Percentiles rank a stretch among this genome's conserved stretches.
Conservation (phyloP, 2,888 invertebrate genomes). For the Dasypolia templi region DNA sequence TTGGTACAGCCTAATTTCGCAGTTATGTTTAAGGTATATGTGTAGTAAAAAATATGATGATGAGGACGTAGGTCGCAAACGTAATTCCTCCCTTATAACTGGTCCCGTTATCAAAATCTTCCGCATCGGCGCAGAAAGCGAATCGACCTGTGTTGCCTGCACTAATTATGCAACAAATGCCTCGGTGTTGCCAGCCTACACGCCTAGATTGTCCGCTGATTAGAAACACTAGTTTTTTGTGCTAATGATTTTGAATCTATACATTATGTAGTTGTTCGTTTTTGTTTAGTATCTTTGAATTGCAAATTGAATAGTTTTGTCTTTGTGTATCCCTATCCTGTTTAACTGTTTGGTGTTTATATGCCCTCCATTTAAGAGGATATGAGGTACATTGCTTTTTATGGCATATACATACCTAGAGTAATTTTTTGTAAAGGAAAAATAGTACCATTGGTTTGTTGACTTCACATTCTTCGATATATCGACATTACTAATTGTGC, state of each 20-base stretch:
- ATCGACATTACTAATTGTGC: not conserved
- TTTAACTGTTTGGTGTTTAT: not conserved
- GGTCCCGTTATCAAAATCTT: conserved; percentile 51
- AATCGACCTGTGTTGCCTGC: conserved; percentile 45
- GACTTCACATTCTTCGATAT: not conserved
- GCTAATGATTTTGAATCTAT: conserved; percentile 58
- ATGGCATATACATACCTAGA: not conserved
- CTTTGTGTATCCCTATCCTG: conserved; percentile 31
- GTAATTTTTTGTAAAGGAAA: not conserved
- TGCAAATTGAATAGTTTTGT: conserved; percentile 51
- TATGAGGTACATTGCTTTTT: conserved; percentile 8
- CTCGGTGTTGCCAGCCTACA: conserved; percentile 59
- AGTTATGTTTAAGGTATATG: too few species aligned
- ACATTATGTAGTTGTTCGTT: conserved; percentile 53
- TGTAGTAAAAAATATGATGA: too few species aligned
- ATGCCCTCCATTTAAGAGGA: not conserved
- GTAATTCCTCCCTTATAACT: conserved; percentile 18
- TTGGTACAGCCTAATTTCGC: not conserved
- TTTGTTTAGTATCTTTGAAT: conserved; percentile 53
- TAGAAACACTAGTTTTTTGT: conserved; percentile 59
- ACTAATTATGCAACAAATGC: conserved; percentile 55
- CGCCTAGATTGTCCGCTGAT: conserved; percentile 57
- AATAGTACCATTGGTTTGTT: not conserved
- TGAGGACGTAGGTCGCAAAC: not conserved
- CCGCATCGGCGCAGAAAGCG: conserved; percentile 55